Conservation (phyloP, 2,113 vertebrate genomes). For the Oryzias melastigma region DNA sequence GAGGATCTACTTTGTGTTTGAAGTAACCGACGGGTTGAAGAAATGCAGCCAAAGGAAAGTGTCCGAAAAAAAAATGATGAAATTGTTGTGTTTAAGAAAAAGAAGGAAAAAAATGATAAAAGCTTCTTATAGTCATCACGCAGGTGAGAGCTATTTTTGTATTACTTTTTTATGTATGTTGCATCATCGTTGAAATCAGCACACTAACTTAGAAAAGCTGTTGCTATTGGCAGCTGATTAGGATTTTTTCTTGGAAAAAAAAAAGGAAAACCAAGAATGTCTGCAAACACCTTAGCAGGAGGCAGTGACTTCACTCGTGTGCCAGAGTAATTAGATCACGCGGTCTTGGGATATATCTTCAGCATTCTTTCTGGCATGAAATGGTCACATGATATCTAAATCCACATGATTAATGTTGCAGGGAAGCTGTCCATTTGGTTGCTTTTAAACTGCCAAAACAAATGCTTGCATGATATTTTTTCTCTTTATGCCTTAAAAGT, state of each 20-base stretch:
- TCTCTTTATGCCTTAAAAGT: conserved; percentile 18
- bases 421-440: conserved; percentile 3
- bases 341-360: conserved; percentile 8
- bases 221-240: conserved; percentile 49
- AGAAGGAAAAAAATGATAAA: not conserved
- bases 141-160: not conserved
- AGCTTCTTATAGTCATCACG: not conserved
- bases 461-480: conserved; percentile 11
- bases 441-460: conserved; percentile 22
- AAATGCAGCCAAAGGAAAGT: not conserved
- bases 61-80: not conserved
- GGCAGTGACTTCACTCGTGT: conserved; percentile 54
- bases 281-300: conserved; percentile 15
- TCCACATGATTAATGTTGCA: conserved; percentile 26
- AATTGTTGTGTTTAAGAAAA: not conserved
- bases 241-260: conserved; percentile 2
- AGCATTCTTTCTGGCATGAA: conserved; percentile 25
- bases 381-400: conserved; percentile 31
- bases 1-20: conserved; percentile 22
- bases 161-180: not conserved
- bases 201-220: conserved; percentile 31
- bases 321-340: conserved; percentile 35
- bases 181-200: conserved; percentile 35
- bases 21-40: not conserved
- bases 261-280: conserved; percentile 25